These are phyloP conservation scores for Centrocercus urophasianus DNA, from an alignment of 2,113 vertebrate genomes.

Conservation along the genomic window DNA sequence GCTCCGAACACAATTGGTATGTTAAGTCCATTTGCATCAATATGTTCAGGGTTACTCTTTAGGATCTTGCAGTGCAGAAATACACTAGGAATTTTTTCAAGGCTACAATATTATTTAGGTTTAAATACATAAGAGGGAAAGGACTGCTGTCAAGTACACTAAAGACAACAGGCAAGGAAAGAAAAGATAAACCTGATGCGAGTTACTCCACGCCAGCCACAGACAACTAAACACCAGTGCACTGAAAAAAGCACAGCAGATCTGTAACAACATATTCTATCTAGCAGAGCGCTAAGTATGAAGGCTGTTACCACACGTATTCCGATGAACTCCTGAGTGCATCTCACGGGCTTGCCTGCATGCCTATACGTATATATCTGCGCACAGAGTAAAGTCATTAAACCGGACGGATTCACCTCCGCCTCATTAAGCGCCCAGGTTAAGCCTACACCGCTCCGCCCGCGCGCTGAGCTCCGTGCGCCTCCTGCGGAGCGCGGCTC, in stretches of 20 bases:
- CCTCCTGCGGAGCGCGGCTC: background rate
- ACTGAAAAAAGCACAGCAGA: fast-evolving
- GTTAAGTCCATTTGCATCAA: background rate
- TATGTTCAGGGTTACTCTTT: background rate
- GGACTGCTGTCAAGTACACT: fast-evolving
- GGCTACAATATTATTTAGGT: background rate
- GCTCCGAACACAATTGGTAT: fast-evolving
- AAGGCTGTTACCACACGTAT: fast-evolving
- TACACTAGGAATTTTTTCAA: background rate
- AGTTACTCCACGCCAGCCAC: background rate
- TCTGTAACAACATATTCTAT: fast-evolving
- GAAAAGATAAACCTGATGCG: background rate
- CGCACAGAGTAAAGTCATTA: background rate
- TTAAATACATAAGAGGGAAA: fast-evolving
- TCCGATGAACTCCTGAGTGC: fast-evolving
- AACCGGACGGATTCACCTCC: background rate
- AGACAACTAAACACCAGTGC: fast-evolving
- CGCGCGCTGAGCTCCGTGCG: background rate
- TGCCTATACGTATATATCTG: background rate
- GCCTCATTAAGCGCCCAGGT: background rate
- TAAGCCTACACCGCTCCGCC: background rate
- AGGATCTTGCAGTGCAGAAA: background rate
- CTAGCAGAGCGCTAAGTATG: fast-evolving
- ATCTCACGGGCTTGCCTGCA: fast-evolving
- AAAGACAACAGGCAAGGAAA: background rate